Percentiles rank a stretch among this genome's conserved stretches.
These are phyloP conservation scores for Oasisia sp. DNA, from an alignment of 2,888 invertebrate species.

Conservation along the genomic window DNA sequence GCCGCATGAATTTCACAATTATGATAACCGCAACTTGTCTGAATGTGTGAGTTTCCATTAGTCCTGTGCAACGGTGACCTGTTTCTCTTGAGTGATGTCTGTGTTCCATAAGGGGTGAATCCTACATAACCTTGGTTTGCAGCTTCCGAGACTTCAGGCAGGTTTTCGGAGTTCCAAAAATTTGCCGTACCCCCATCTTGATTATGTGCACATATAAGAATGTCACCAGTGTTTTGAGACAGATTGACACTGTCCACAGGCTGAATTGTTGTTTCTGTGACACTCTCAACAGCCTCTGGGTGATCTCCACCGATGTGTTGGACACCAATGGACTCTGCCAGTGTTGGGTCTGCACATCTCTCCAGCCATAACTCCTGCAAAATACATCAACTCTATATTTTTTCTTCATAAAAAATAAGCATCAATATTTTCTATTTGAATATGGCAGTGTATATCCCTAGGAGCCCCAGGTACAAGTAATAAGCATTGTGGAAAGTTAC, in stretches of 20 bases:
- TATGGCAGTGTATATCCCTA: too few relatives aligned
- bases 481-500: too few relatives aligned
- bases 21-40: neutral
- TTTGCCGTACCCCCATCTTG: neutral
- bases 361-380: constrained; percentile 46
- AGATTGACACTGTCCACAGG: neutral
- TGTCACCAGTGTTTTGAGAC: neutral
- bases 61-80: neutral
- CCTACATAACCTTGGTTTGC: neutral
- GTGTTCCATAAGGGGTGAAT: neutral
- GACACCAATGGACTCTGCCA: constrained; percentile 29
- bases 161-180: neutral
- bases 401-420: too few relatives aligned
- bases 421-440: too few relatives aligned
- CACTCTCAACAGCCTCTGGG: neutral
- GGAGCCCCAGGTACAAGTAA: too few relatives aligned
- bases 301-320: neutral
- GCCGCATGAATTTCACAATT: neutral
- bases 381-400: neutral
- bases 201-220: neutral
- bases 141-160: neutral
- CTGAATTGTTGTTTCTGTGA: neutral
- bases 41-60: neutral
- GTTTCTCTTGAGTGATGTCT: neutral
- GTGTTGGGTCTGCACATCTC: constrained; percentile 30